A percentile compares a stretch with the other conserved stretches of the same genome.
Conservation (phyloP, 2,797 vertebrate genomes). For the Vireo griseus region DNA sequence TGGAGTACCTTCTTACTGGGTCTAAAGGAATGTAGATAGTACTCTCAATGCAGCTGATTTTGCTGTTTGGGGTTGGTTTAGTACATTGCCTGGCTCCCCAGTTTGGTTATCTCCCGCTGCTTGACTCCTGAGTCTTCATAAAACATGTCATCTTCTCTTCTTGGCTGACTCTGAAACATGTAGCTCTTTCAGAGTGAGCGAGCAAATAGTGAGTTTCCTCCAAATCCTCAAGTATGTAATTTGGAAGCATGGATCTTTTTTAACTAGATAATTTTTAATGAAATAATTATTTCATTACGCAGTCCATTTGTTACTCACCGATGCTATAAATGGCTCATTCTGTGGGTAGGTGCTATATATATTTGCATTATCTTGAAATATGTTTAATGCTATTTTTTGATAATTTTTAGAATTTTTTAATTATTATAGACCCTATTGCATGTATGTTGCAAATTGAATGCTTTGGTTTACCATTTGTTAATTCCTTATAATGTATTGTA, state of each 20-base stretch:
- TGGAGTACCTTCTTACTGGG: neutral
- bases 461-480: neutral
- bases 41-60: neutral
- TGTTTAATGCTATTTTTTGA: neutral
- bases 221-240: neutral
- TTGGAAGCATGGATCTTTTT: neutral
- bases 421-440: neutral
- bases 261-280: neutral
- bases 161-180: neutral
- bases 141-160: neutral
- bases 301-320: neutral
- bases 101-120: neutral
- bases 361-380: neutral
- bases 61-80: neutral
- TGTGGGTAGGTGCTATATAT: neutral
- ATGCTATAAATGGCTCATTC: neutral
- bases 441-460: neutral
- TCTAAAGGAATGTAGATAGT: neutral
- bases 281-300: constrained; percentile 12
- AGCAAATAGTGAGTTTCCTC: neutral
- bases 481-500: neutral
- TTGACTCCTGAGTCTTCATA: neutral
- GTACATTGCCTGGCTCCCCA: neutral
- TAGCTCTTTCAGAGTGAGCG: neutral
- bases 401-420: neutral